Evolutionary conservation across 2,888 invertebrate genomes (phyloP), one percentile per base, ranked within the genome.

Genomic region (Harpalus rufipes): DNA sequence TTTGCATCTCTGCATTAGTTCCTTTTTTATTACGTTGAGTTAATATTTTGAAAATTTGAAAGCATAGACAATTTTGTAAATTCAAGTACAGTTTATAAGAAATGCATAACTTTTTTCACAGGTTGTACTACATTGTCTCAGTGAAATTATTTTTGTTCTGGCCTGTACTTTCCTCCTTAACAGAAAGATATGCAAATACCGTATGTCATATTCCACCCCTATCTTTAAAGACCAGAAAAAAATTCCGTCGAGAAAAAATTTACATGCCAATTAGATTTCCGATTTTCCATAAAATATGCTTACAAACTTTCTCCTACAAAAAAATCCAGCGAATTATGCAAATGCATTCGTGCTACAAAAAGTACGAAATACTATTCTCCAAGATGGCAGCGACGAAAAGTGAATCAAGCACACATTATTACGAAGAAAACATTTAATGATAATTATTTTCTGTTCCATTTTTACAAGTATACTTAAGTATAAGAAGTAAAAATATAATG

Each of bases 211-310:
- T 44, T 44, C 72, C 44, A 74, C 44, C 44, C 68, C 65, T 65
- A 65, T 68, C 68, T 68, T 68, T 65, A 21, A 68, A 68, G 39
- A 68, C 68, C 68, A 68, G 59, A 63, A 44, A 74, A 44, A 74
- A 74, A 74, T 44, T 41, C 44, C 41, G 41, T 16, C 68, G 72
- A 16, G 16, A 18, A 44, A 72, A 74, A 74, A 74, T 74, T 74
- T 74, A 14, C 72, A 74, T 74, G 44, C 72, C 72, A 74, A 74
- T 74, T 74, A 74, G 72, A 74, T 74, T 74, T 41, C 18, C 72
- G 72, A 74, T 74, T 74, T 44, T 44, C 72, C 72, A 74, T 74
- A 74, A 74, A 74, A 74, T 74, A 74, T 74, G 72, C 72, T 74
- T 74, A 41, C 72, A 74, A 74, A 74, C 72, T 74, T 74, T 68